Conservation (phyloP, 2,888 invertebrate genomes). For the Rhagonycha fulva region DNA sequence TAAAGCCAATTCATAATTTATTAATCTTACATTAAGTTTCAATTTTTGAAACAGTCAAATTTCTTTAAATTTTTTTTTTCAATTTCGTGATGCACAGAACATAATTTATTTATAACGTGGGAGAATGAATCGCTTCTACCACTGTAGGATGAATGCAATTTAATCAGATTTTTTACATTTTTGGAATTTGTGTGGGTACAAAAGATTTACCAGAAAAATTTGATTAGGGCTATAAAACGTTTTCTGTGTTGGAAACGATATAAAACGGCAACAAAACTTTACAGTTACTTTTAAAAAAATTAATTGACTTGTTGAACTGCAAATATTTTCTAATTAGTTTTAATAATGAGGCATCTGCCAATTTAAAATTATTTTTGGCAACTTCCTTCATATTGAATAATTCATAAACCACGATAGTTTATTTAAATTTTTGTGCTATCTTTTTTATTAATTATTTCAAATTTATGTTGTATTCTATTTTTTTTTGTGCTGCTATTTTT, state of each 20-base stretch:
- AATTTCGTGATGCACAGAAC: background rate
- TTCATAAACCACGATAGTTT: background rate
- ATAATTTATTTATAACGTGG: background rate
- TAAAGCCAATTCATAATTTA: background rate
- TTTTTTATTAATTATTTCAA: background rate
- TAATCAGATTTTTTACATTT: background rate
- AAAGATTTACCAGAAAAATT: background rate
- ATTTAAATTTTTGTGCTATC: background rate
- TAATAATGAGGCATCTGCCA: background rate
- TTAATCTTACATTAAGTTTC: background rate
- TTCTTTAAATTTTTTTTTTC: background rate
- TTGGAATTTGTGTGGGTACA: background rate
- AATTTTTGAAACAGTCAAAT: background rate
- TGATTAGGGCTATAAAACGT: background rate
- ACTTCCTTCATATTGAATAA: background rate
- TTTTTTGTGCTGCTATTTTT: background rate
- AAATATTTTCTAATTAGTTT: background rate
- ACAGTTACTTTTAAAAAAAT: background rate
- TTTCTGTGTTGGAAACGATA: background rate
- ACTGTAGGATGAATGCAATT: background rate
- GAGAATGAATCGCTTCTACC: background rate
- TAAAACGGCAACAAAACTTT: background rate
- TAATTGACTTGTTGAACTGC: background rate
- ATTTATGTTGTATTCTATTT: background rate
- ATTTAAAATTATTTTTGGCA: background rate